These are phyloP conservation scores for Ornithoptera alexandrae DNA, from an alignment of 2,888 invertebrate genomes.

Conservation along the genomic window DNA sequence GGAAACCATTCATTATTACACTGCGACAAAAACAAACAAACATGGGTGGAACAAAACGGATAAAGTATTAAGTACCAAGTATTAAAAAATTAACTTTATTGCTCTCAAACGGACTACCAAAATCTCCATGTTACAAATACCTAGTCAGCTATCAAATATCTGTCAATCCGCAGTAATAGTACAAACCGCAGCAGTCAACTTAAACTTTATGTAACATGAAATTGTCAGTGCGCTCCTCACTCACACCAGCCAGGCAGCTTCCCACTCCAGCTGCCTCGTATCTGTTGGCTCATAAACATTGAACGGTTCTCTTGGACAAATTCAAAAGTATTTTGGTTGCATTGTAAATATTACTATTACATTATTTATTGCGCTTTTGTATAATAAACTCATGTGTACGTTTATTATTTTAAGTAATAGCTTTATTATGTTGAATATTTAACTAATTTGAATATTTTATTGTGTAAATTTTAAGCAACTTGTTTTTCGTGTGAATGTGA, in stretches of 20 bases:
- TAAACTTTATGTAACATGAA: constrained; percentile 31
- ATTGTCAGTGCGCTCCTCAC: constrained; percentile 15
- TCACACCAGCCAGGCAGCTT: no score
- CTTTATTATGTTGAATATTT: constrained; percentile 73
- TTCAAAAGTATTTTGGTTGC: constrained; percentile 28
- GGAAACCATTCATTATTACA: constrained; percentile 4
- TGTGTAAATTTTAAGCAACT: constrained; percentile 73
- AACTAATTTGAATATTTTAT: constrained; percentile 67
- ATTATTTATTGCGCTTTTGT: constrained; percentile 57
- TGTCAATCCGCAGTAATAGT: constrained; percentile 33
- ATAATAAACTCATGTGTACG: constrained; percentile 51
- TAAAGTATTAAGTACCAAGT: constrained; percentile 29
- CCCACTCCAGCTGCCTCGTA: no score
- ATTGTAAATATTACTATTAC: constrained; percentile 46
- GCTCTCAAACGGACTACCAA: constrained; percentile 44
- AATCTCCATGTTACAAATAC: constrained; percentile 42
- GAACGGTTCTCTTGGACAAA: no score
- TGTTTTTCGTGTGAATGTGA: constrained; percentile 76
- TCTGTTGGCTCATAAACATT: no score
- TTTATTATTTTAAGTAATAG: constrained; percentile 66
- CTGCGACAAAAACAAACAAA: constrained; percentile 11
- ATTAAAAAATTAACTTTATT: constrained; percentile 42
- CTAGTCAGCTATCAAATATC: constrained; percentile 61
- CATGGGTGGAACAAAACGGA: constrained; percentile 21
- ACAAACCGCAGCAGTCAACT: constrained; percentile 32